Conservation (phyloP, 2,797 vertebrate species). For the Phylloscopus collybita region DNA sequence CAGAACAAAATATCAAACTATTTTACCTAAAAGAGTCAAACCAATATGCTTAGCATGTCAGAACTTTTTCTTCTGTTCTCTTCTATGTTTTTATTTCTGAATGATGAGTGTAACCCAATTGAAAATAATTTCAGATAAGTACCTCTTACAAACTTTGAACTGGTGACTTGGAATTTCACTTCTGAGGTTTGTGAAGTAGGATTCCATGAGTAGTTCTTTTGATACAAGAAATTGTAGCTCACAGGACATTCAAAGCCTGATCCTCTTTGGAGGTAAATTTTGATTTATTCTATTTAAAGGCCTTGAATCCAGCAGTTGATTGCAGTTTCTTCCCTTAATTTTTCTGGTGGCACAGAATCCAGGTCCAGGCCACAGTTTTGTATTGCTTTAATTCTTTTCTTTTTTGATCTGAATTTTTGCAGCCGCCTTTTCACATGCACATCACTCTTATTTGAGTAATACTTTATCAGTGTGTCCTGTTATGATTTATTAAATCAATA, state of each 20-base stretch:
- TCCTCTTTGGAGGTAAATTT: neutral
- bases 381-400: neutral
- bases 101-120: neutral
- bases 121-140: neutral
- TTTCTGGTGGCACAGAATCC: conserved; percentile 13
- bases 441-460: conserved; percentile 56
- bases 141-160: neutral
- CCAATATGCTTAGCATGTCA: neutral
- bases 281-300: neutral
- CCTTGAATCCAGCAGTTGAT: neutral
- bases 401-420: neutral
- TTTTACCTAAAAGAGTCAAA: neutral
- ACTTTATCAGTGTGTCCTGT: conserved; percentile 57
- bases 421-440: conserved; percentile 43
- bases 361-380: neutral
- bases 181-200: neutral
- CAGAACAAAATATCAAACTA: neutral
- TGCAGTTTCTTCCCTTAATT: neutral
- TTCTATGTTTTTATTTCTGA: neutral
- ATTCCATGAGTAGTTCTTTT: neutral
- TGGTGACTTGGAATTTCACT: neutral
- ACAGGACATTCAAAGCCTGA: neutral
- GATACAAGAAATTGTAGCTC: neutral
- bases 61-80: neutral
- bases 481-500: conserved; percentile 70